Percentiles rank a stretch among this genome's conserved stretches.
Conservation (phyloP, 53 echinoderm and acorn worm species). For the Actinopyga echinites region DNA sequence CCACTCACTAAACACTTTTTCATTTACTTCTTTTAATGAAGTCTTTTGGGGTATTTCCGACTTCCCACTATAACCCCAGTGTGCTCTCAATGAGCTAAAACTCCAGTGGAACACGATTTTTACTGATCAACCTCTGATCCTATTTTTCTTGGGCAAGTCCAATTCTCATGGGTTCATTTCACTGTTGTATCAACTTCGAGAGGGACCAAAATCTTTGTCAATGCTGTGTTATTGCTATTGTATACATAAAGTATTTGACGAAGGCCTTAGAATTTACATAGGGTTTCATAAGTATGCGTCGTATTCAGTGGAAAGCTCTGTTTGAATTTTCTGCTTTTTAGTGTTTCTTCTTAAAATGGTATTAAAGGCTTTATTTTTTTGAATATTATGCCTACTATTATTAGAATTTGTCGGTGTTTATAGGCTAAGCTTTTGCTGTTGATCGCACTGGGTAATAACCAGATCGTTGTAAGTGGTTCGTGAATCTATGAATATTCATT, state of each 20-base stretch:
- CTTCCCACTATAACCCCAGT: too few species aligned
- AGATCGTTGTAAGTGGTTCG: neutral
- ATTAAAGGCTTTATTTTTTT: constrained; percentile 37
- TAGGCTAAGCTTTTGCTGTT: neutral
- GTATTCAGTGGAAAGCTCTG: constrained; percentile 28
- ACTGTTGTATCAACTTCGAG: constrained; percentile 33
- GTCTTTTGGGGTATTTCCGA: too few species aligned
- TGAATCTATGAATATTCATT: constrained; percentile 18
- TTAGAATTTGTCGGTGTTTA: constrained; percentile 14
- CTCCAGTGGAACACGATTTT: too few species aligned
- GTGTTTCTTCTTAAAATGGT: constrained; percentile 25
- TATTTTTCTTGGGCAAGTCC: neutral
- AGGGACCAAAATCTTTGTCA: constrained; percentile 42
- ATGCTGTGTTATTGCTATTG: constrained; percentile 33
- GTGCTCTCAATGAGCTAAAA: too few species aligned
- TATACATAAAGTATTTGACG: constrained; percentile 42
- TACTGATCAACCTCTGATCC: too few species aligned
- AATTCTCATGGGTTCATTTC: neutral
- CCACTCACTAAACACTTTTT: too few species aligned
- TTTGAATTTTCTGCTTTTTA: constrained; percentile 28
- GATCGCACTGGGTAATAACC: constrained; percentile 14
- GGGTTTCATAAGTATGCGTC: constrained; percentile 25
- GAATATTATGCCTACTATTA: constrained; percentile 25
- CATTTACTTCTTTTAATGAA: too few species aligned
- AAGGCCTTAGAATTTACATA: constrained; percentile 32